Conservation (phyloP, 2,888 invertebrate species). For the Bedellia somnulentella region DNA sequence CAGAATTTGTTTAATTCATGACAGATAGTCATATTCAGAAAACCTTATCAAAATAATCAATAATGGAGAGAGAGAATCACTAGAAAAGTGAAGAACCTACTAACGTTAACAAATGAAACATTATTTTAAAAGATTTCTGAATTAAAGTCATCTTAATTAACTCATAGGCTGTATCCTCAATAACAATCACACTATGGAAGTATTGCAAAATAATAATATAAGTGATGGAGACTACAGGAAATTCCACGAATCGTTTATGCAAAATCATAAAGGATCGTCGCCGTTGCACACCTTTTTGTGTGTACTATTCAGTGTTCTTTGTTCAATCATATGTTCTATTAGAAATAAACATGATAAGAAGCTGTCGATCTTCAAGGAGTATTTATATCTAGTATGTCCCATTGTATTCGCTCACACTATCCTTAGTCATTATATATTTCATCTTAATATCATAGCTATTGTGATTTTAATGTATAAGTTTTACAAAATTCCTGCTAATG, state of each 20-base stretch:
- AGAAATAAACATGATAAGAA: slow-evolving; percentile 9
- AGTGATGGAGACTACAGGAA: slow-evolving; percentile 45
- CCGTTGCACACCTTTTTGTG: slow-evolving; percentile 48
- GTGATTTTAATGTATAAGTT: neutral
- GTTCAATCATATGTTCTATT: slow-evolving; percentile 25
- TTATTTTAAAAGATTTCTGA: too few relatives aligned
- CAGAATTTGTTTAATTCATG: too few relatives aligned
- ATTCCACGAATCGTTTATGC: slow-evolving; percentile 55
- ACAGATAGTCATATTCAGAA: too few relatives aligned
- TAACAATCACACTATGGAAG: too few relatives aligned
- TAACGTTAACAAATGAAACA: too few relatives aligned
- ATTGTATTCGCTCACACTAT: slow-evolving; percentile 60
- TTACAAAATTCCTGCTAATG: neutral
- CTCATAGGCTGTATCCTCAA: too few relatives aligned
- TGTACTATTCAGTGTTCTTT: slow-evolving; percentile 38
- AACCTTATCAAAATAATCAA: too few relatives aligned
- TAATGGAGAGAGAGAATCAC: too few relatives aligned
- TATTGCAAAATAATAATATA: too few relatives aligned
- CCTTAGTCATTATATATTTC: slow-evolving; percentile 27
- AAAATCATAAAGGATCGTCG: slow-evolving; percentile 56
- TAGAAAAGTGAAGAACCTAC: too few relatives aligned
- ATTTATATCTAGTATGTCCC: slow-evolving; percentile 55
- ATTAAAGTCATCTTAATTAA: too few relatives aligned
- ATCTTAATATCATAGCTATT: slow-evolving; percentile 17
- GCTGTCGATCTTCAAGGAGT: slow-evolving; percentile 51